A percentile compares a stretch with the other conserved stretches of the same genome.
These are phyloP conservation scores for Thumatha senex DNA, from an alignment of 2,888 invertebrate genomes.

Conservation along the genomic window DNA sequence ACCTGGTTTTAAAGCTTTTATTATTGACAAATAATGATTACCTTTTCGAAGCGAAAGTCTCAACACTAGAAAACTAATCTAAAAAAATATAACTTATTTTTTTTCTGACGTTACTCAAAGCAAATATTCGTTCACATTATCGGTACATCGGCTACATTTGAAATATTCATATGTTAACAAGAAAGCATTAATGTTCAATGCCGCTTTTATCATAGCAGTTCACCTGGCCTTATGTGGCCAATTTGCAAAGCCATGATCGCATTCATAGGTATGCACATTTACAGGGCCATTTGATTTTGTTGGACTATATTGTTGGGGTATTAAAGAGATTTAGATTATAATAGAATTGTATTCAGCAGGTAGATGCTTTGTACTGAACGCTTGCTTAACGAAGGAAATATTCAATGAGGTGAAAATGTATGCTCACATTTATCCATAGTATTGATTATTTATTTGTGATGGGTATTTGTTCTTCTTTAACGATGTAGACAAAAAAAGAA, in stretches of 20 bases:
- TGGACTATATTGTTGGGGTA: slow-evolving; percentile 1
- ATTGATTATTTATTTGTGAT: too few relatives aligned
- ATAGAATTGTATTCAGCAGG: slow-evolving; percentile 1
- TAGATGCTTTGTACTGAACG: background rate
- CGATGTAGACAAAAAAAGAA: too few relatives aligned
- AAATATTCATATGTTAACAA: slow-evolving; percentile 79
- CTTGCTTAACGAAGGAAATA: too few relatives aligned
- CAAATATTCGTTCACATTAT: slow-evolving; percentile 72
- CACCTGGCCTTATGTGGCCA: slow-evolving; percentile 33
- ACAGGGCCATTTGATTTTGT: slow-evolving; percentile 21
- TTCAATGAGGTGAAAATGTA: too few relatives aligned
- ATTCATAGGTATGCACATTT: slow-evolving; percentile 21
- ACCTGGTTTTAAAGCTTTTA: too few relatives aligned
- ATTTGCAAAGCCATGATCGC: slow-evolving; percentile 40
- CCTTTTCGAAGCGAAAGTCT: too few relatives aligned
- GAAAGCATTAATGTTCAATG: slow-evolving; percentile 74
- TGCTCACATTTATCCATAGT: too few relatives aligned
- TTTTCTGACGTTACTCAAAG: slow-evolving; percentile 50
- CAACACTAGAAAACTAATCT: too few relatives aligned
- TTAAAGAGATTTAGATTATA: background rate
- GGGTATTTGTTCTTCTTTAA: too few relatives aligned
- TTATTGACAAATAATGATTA: too few relatives aligned
- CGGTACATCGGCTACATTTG: slow-evolving; percentile 75
- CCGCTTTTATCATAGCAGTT: slow-evolving; percentile 59
- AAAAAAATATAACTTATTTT: background rate